Percentiles rank a stretch among this genome's conserved stretches.
Evolutionary conservation across 2,113 vertebrate species (phyloP).

Genomic region (Atlantisia rogersi): DNA sequence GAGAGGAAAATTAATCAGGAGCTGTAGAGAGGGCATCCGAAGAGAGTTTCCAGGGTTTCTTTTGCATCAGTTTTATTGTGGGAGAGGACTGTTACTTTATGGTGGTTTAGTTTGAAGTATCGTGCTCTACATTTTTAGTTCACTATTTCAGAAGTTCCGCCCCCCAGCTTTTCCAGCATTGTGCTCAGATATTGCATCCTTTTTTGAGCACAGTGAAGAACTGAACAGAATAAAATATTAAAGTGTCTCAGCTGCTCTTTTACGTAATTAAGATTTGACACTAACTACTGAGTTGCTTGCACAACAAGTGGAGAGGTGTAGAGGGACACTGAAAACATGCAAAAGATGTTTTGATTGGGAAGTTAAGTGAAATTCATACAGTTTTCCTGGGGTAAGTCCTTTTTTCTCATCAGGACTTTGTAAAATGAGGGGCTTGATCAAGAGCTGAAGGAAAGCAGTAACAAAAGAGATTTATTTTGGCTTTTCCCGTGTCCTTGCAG

Average conservation of each 20-base stretch:
- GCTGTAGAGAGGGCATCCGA: not conserved
- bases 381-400: not conserved
- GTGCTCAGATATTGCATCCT: not conserved
- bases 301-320: not conserved
- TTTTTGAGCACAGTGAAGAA: not conserved
- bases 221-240: not conserved
- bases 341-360: constrained; percentile 8
- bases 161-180: not conserved
- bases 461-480: constrained; percentile 42
- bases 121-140: not conserved
- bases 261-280: not conserved
- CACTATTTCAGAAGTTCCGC: not conserved
- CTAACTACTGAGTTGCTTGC: not conserved
- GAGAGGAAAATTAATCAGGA: constrained; percentile 16
- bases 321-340: not conserved
- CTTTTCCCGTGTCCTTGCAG: not conserved
- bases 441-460: not conserved
- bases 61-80: not conserved
- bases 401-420: not conserved
- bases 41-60: not conserved
- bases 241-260: not conserved
- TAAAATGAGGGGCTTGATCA: constrained; percentile 25
- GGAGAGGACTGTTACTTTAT: not conserved
- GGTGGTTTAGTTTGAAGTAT: not conserved
- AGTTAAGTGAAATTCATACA: not conserved